A percentile compares a stretch with the other conserved stretches of the same genome.
These are phyloP conservation scores for Julus scandinavius DNA, from an alignment of 2,888 invertebrate species.

Conservation along the genomic window DNA sequence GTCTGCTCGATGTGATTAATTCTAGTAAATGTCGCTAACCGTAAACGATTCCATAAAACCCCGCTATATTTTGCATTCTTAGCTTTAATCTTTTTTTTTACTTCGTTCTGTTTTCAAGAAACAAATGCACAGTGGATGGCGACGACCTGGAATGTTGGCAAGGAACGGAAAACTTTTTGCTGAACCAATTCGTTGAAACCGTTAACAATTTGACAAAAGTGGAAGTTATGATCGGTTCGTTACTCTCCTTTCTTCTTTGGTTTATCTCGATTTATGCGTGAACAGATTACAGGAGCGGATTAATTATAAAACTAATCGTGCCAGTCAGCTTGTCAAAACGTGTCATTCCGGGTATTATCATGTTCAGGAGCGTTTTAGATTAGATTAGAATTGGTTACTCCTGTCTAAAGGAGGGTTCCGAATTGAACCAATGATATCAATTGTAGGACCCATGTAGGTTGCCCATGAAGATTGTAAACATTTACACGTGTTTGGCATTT, in stretches of 20 bases:
- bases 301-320: not conserved
- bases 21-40: not conserved
- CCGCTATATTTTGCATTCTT: not conserved
- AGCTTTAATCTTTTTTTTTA: not conserved
- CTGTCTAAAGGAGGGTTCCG: too few relatives aligned
- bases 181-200: conserved; percentile 40
- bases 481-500: too few relatives aligned
- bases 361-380: not conserved
- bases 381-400: too few relatives aligned
- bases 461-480: too few relatives aligned
- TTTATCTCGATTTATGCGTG: not conserved
- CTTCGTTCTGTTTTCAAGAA: not conserved
- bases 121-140: not conserved
- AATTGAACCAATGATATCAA: too few relatives aligned
- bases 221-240: conserved; percentile 51
- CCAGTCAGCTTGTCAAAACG: not conserved
- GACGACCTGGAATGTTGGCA: conserved; percentile 41
- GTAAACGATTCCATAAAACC: not conserved
- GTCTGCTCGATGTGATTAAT: not conserved
- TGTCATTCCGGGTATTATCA: not conserved
- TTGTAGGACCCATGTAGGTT: too few relatives aligned
- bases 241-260: not conserved
- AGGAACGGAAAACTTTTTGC: conserved; percentile 42
- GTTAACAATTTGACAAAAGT: conserved; percentile 34
- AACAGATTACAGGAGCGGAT: not conserved